Base-by-base conservation (phyloP, 2,113 vertebrate genomes). In the Hippolais icterina region DNA sequence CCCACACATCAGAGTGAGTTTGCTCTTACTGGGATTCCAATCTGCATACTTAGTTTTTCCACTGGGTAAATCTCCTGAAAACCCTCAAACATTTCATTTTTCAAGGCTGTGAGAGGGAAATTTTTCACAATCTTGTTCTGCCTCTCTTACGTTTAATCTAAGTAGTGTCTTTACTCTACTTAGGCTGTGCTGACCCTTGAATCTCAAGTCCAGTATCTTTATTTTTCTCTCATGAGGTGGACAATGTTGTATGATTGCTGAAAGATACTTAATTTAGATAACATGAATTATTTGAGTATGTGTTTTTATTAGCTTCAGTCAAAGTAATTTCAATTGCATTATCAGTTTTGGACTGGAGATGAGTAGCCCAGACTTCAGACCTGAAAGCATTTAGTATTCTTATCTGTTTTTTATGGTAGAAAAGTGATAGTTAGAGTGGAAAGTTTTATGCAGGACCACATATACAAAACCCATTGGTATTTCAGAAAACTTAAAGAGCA, bases 241-340 rank as follows among this genome's bases (percentile, higher is more conserved):
- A 80, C 37, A 61, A 23, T 89, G 49, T 61, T 90, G 61, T 71
- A 28, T 70, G 89, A 69, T 87, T 56, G 52, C 86, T 93, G 74
- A 90, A 89, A 83, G 74, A 88, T 94, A 89, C 66, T 97, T 96
- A 86, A 94, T 97, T 97, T 95, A 77, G 61, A 94, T 92, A 90
- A 60, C 42, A 35, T 83, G 61, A 90, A 81, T 96, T 90, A 95
- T 92, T 88, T 85, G 72, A 80, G 47, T 42, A 20, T 89, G 84
- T 28, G 23, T 75, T 95, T 87, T 96, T 94, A 68, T 87, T 94
- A 89, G 19, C 93, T 72, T 65, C 18, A 17, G 70, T 93, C 53
- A 84, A 65, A 91, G 47, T 75, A 83, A 41, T 77, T 87, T 85
- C 83, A 77, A 54, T 75, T 85, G 15, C 81, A 90, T 83, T 94